Percentiles rank a stretch among this genome's conserved stretches.
Evolutionary conservation across 2,797 vertebrate species (phyloP).

Genomic region (Schizothorax lantsangensis): DNA sequence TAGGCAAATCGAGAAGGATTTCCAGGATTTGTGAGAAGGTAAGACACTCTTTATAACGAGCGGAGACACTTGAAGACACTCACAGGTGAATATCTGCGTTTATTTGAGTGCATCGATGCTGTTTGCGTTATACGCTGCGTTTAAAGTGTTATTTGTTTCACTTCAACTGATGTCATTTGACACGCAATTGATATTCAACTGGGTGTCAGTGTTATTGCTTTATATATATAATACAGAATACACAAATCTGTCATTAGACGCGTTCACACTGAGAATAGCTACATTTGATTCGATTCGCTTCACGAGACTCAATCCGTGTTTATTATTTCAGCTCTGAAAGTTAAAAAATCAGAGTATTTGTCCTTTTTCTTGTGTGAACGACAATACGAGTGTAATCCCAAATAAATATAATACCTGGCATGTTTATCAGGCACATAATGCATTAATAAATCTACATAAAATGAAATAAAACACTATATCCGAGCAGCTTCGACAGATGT

Average conservation of each 20-base stretch:
- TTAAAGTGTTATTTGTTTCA: background rate
- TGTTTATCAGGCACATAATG: background rate
- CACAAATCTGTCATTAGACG: background rate
- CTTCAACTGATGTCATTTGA: background rate
- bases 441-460: background rate
- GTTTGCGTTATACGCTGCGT: no score
- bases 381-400: background rate
- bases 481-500: background rate
- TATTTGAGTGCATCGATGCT: no score
- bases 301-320: background rate
- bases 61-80: background rate
- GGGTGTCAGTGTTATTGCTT: background rate
- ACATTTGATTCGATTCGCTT: background rate
- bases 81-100: background rate
- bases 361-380: background rate
- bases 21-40: background rate
- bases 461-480: background rate
- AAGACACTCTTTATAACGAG: background rate
- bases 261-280: background rate
- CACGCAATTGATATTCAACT: background rate
- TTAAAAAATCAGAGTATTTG: background rate
- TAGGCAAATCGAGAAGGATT: background rate
- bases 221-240: no score
- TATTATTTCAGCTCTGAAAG: constrained; percentile 5
- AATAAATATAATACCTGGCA: background rate